These are phyloP conservation scores for Sympetrum striolatum DNA, from an alignment of 2,888 invertebrate genomes.

Conservation along the genomic window DNA sequence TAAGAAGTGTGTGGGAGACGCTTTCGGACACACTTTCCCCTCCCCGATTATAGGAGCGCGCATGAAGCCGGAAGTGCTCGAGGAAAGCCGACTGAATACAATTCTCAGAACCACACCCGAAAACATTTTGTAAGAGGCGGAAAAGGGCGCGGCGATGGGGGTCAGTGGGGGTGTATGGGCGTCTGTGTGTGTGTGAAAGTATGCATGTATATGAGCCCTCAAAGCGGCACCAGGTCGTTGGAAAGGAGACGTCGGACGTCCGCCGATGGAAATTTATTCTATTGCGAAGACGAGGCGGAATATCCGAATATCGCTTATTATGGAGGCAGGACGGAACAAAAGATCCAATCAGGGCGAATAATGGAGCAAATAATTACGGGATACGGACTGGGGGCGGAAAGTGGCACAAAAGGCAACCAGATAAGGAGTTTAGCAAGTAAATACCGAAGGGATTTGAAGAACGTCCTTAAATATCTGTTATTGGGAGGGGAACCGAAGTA, in stretches of 20 bases:
- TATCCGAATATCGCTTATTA: background rate
- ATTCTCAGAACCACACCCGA: conserved; percentile 32
- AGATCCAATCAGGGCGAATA: background rate
- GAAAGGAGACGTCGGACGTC: background rate
- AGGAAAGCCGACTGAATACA: conserved; percentile 7
- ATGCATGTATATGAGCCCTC: background rate
- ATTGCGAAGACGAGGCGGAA: background rate
- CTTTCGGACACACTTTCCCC: conserved; percentile 7
- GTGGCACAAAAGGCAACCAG: background rate
- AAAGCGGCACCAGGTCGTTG: background rate
- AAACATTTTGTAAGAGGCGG: conserved; percentile 35
- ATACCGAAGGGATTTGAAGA: background rate
- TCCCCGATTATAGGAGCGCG: background rate
- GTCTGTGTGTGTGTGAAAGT: background rate
- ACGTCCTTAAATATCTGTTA: background rate
- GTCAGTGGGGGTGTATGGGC: background rate
- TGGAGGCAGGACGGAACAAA: background rate
- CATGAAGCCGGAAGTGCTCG: conserved; percentile 23
- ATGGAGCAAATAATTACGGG: background rate
- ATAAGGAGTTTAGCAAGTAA: background rate
- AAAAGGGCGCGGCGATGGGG: conserved; percentile 20
- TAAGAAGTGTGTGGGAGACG: background rate
- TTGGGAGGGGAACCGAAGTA: background rate
- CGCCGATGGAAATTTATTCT: background rate
- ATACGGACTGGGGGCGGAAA: background rate